A percentile compares a stretch with the other conserved stretches of the same genome.
Conservation (phyloP, 2,113 vertebrate genomes). For the Daphoenositta chrysoptera region DNA sequence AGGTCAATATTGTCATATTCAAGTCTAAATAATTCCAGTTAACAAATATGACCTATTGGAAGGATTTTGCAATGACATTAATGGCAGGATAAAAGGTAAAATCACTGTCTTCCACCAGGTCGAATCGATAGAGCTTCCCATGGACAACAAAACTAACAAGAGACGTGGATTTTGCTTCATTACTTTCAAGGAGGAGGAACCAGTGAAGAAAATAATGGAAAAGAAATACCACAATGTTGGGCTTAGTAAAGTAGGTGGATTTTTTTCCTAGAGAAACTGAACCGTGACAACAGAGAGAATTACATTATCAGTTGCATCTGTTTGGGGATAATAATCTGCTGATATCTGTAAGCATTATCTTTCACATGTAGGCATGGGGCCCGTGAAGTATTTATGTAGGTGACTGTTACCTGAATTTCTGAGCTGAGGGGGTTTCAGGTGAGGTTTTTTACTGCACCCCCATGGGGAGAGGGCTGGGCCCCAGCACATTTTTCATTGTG, state of each 20-base stretch:
- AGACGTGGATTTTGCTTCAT: constrained; percentile 98
- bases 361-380: not conserved
- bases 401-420: not conserved
- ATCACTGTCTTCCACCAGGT: constrained; percentile 72
- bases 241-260: constrained; percentile 88
- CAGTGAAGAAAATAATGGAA: constrained; percentile 97
- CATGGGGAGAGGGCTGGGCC: not conserved
- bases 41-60: not conserved
- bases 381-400: not conserved
- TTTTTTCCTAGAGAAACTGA: not conserved
- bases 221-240: constrained; percentile 99
- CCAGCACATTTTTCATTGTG: fast-evolving
- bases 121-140: constrained; percentile 95
- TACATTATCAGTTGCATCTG: not conserved
- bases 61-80: not conserved
- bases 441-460: not conserved
- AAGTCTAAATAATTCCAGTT: not conserved
- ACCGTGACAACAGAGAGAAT: not conserved
- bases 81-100: not conserved
- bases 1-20: not conserved
- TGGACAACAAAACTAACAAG: constrained; percentile 99
- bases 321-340: not conserved
- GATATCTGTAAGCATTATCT: not conserved
- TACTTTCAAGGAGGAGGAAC: constrained; percentile 95
- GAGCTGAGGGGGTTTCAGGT: not conserved